Base-by-base conservation (phyloP, 2,888 invertebrate genomes). In the Drosophila lacicola region DNA sequence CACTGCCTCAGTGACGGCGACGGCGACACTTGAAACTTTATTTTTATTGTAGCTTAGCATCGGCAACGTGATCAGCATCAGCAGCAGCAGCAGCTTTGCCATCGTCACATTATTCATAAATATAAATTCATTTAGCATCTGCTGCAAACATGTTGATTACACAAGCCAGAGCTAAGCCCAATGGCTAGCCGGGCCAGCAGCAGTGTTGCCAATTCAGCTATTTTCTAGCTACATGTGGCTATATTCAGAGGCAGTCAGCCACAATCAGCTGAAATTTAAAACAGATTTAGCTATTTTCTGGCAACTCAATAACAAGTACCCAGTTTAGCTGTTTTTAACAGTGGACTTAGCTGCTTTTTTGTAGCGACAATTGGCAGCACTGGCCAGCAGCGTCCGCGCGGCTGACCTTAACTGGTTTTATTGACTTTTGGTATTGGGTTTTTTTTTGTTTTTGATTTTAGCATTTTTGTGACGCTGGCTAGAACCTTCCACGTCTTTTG, bases 391-490 rank as follows among this genome's bases (percentile, higher is more conserved):
- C 25, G 25, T 25, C 25, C 25, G 25, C 29, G 58, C 25, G 9
- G 45, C 68, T 86, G 86, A 86, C 88, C 88, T 86, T 88, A 88
- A 88, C 86, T 81, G 86, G 80, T 88, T 88, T 86, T 86, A 86
- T 86, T 88, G 87, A 88, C 87, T 88, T 88, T 84, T 84, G 66
- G 66, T 71, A 69, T 70, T 63, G 74, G 53, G 47, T 50, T 60
- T 65, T 55, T 34, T 49, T 36, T 56, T 25, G 44, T 33, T 61
- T 41, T 36, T 33, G 51, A 39, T 51, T 33, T 33, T 21, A 41
- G 34, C n/a, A n/a, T 61, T 56, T 58, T 70, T 19, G 42, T 25
- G 45, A 25, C 45, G 44, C 67, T 61, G 68, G 54, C 80, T 82
- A 84, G 83, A 84, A 84, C 80, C 83, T 84, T 87, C 78, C 82